These are phyloP conservation scores for Steinernema khuongi DNA, from an alignment of 1,140 invertebrate species.

Conservation along the genomic window DNA sequence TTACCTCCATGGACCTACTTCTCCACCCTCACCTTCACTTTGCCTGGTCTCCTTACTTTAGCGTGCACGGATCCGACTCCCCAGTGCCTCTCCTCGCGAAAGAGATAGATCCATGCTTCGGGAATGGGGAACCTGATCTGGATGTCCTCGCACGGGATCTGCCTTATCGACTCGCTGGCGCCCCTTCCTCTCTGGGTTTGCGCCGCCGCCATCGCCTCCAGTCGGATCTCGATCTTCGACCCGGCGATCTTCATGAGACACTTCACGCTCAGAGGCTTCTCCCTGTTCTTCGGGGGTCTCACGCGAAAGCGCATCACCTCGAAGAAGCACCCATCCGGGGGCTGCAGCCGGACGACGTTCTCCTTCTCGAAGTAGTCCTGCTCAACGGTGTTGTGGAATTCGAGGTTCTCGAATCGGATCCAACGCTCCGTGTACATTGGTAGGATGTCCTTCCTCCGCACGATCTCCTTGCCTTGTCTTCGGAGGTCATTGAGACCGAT, in stretches of 20 bases:
- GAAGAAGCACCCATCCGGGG: constrained; percentile 95
- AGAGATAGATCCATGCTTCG: constrained; percentile 96
- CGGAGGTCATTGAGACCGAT: constrained; percentile 90
- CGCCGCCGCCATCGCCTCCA: constrained; percentile 89
- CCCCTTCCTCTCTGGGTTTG: constrained; percentile 66
- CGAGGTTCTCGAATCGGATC: constrained; percentile 87
- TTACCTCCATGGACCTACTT: constrained; percentile 37
- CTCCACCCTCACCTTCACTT: constrained; percentile 63
- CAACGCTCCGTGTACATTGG: constrained; percentile 98
- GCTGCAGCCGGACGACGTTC: constrained; percentile 88
- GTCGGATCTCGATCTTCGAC: constrained; percentile 73
- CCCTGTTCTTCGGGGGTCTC: constrained; percentile 86
- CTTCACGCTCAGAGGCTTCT: constrained; percentile 89
- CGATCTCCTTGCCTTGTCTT: constrained; percentile 93
- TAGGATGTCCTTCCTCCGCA: constrained; percentile 96
- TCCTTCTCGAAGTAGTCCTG: constrained; percentile 82
- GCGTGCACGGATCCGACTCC: constrained; percentile 97
- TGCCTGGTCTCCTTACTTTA: constrained; percentile 73
- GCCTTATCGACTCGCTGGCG: constrained; percentile 77
- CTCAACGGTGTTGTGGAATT: constrained; percentile 90
- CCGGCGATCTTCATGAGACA: constrained; percentile 63
- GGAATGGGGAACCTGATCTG: constrained; percentile 93
- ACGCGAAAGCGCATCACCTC: constrained; percentile 87
- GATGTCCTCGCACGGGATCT: constrained; percentile 92
- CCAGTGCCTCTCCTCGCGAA: constrained; percentile 95